Evolutionary conservation across 2,113 vertebrate genomes (phyloP).

Genomic region (Synodontis membranacea): DNA sequence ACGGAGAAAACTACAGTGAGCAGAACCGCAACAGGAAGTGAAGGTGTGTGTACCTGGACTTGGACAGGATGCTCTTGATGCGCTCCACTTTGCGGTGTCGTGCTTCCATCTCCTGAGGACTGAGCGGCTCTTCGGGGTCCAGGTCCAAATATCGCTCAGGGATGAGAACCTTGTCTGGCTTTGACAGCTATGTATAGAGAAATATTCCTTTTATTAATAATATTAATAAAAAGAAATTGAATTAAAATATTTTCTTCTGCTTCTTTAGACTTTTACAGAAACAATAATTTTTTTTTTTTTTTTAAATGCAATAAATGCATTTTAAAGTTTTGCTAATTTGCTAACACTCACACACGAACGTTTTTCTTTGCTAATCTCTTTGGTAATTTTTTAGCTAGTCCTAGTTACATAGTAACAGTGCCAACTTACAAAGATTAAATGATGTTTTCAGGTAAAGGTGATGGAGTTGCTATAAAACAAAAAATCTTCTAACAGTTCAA

Average conservation of each 20-base stretch:
- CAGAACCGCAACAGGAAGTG: not conserved
- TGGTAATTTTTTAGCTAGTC: not conserved
- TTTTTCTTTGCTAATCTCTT: too few species aligned
- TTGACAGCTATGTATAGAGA: slow-evolving; percentile 77
- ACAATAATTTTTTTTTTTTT: too few species aligned
- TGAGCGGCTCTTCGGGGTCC: slow-evolving; percentile 89
- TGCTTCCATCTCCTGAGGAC: slow-evolving; percentile 86
- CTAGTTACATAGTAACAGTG: not conserved
- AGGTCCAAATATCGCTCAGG: slow-evolving; percentile 90
- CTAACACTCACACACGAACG: too few species aligned
- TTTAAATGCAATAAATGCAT: too few species aligned
- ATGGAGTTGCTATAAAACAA: not conserved
- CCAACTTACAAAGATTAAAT: not conserved
- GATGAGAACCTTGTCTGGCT: slow-evolving; percentile 90
- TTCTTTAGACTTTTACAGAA: not conserved
- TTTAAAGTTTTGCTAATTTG: not conserved
- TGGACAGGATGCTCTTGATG: slow-evolving; percentile 91
- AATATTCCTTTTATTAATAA: not conserved
- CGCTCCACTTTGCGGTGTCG: slow-evolving; percentile 90
- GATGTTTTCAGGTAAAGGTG: not conserved
- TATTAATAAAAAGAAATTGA: too few species aligned
- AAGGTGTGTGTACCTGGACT: slow-evolving; percentile 81
- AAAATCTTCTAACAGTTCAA: not conserved
- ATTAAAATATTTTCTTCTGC: not conserved
- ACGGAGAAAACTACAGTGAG: not conserved